Evolutionary conservation across 2,888 invertebrate species (phyloP), one percentile per base, ranked within the genome.

Genomic region (Slavum lentiscoides): DNA sequence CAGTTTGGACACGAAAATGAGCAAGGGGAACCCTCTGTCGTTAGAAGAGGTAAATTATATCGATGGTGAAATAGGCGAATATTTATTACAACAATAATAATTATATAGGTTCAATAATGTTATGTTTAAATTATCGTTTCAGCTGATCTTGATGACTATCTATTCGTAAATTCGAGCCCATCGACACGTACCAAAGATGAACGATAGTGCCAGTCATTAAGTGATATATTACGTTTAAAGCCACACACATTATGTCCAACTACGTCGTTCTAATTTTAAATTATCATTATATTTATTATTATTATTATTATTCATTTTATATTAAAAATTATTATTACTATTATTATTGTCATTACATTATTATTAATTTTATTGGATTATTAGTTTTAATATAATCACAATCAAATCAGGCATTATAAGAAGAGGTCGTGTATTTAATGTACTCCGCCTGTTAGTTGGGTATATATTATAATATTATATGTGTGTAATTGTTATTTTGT

Each of bases 11-110:
- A 89, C 91, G 61, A 92, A 92, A 87, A 89, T 91, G 88, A 80
- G 77, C 62, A 92, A 92, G 86, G 90, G 90, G 83, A 92, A 91
- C 86, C 92, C 92, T 62, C 87, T 92, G 82, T 91, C 92, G 15
- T 86, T 92, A 83, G 92, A 92, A 88, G 92, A 92, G 89, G 91
- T 91, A 86, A 86, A 87, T 85, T 7, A 59, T 67, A 61, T 55
- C 19, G 11, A 62, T 74, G 5, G 0, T 37, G 64, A 37, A 55
- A 6, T 23, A 64, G 3, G 1, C 55, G 53, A 37, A 37, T 64
- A 55, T 64, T 37, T 37, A 64, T 64, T 39, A 21, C 30, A 49
- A 49, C n/a, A 66, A 39, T 49, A 13, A 39, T 67, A 13, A 23
- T 43, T 19, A 23, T n/a, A 37, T 21, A 7, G 3, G 30, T 53